Percentiles rank a stretch among this genome's conserved stretches.
Evolutionary conservation across 1,140 invertebrate genomes (phyloP).

Genomic region (Bactericera cockerelli): DNA sequence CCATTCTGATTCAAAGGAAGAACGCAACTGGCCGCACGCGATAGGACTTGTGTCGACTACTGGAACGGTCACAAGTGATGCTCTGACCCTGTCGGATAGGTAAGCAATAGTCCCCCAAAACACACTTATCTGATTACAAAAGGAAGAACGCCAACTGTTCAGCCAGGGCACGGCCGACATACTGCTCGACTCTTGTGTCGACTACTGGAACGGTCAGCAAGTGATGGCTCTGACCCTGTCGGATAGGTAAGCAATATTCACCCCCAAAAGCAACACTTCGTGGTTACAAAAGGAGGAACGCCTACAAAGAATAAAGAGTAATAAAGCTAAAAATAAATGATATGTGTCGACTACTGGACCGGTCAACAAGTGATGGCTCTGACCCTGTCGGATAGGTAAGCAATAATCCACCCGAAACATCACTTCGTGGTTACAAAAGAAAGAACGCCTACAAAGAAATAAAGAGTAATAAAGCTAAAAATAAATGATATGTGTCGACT

Average conservation of each 20-base stretch:
- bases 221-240: slow-evolving; percentile 61
- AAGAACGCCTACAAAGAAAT: slow-evolving; percentile 78
- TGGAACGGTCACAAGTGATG: too few species aligned
- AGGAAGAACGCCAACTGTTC: slow-evolving; percentile 79
- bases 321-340: slow-evolving; percentile 84
- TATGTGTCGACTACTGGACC: slow-evolving; percentile 93
- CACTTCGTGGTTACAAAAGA: too few species aligned
- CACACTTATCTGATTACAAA: too few species aligned
- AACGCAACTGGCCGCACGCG: too few species aligned
- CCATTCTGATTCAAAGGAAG: too few species aligned
- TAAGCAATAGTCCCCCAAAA: too few species aligned
- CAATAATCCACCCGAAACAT: too few species aligned
- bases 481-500: slow-evolving; percentile 87
- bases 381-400: slow-evolving; percentile 55
- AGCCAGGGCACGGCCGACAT: slow-evolving; percentile 90
- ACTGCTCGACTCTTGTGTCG: slow-evolving; percentile 81
- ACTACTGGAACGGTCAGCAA: slow-evolving; percentile 91
- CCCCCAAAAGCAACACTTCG: too few species aligned
- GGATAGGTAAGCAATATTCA: slow-evolving; percentile 46
- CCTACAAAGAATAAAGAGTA: slow-evolving; percentile 78
- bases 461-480: slow-evolving; percentile 88
- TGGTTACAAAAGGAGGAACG: too few species aligned
- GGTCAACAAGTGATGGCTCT: slow-evolving; percentile 72
- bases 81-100: too few species aligned
- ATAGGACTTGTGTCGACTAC: too few species aligned